Base-by-base conservation (phyloP, 1,140 invertebrate genomes). In the Solen grandis region DNA sequence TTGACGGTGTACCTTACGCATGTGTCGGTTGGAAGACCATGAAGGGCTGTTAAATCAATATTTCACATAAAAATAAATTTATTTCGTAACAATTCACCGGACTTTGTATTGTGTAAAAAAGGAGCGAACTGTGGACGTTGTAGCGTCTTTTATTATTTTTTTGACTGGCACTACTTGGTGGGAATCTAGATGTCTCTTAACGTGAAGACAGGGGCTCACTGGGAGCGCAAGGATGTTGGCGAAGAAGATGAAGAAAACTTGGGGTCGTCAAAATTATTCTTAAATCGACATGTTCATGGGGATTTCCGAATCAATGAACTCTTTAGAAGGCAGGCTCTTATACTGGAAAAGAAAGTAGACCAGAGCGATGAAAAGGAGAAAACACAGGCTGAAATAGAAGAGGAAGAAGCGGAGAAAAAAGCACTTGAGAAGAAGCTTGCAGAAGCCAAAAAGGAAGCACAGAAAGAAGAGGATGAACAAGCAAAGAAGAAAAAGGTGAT, bases 231-330 rank as follows among this genome's bases (percentile, higher is more conserved):
- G 31, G 75, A 78, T n/a, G 52, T 69, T 33, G 35, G 69, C 25
- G 63, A 68, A 5, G 63, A 66, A 38, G 27, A 27, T n/a, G 63
- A 66, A 31, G 75, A 78, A 69, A 63, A 8, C 27, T 1, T 25
- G 1, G 50, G 46, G 1, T 27, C 38, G 3, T 68, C 75, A 0
- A 68, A 78, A 35, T 46, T 68, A 33, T 78, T 78, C n/a, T 54
- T 78, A 5, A 78, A 78, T 55, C 27, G 75, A 22, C n/a, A 19
- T 19, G 63, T 54, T 14, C 52, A 59, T 3, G 8, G 63, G 31
- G 75, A 78, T 16, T 78, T 78, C 46, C 52, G 46, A 60, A 59
- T 78, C 14, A 78, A 78, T 31, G 75, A 78, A 60, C n/a, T 68
- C 14, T 16, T 69, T 5, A 29, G 75, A 19, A 78, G 69, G 19